Conservation (phyloP, 2,888 invertebrate species). For the Marronus borbonicus region DNA sequence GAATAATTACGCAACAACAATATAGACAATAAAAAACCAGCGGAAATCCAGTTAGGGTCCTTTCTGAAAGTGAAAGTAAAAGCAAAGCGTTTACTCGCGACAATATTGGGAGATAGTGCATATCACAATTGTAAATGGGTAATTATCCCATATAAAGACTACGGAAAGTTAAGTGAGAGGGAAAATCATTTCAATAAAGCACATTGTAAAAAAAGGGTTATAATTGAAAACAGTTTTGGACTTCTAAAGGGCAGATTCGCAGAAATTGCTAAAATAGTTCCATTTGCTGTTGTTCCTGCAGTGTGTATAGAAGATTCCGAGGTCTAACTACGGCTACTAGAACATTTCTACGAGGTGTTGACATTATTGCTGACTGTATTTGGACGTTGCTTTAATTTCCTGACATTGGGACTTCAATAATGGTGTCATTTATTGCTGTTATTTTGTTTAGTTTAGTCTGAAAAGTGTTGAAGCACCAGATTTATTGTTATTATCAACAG, state of each 20-base stretch:
- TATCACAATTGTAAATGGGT: neutral
- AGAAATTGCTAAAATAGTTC: neutral
- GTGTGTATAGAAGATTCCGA: conserved; percentile 3
- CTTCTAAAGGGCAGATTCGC: neutral
- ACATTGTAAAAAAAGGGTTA: conserved; percentile 1
- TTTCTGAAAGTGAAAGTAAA: too few relatives aligned
- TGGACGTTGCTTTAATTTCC: neutral
- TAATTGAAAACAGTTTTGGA: conserved; percentile 10
- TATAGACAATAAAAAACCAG: too few relatives aligned
- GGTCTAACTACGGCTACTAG: neutral
- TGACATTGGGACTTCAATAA: neutral
- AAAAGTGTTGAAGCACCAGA: neutral
- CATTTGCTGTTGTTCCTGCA: conserved; percentile 1
- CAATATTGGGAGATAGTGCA: conserved; percentile 1
- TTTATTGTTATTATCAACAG: neutral
- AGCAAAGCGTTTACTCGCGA: too few relatives aligned
- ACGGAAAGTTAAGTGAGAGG: conserved; percentile 2
- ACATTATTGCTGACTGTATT: conserved; percentile 5
- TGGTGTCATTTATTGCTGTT: neutral
- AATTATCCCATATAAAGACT: neutral
- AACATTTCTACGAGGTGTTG: neutral
- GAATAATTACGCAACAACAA: too few relatives aligned
- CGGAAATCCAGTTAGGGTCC: too few relatives aligned
- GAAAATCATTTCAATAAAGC: neutral
- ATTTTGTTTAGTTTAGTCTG: conserved; percentile 1